Base-by-base conservation (phyloP, 2,888 invertebrate genomes). In the Himalopsyche tibetana region DNA sequence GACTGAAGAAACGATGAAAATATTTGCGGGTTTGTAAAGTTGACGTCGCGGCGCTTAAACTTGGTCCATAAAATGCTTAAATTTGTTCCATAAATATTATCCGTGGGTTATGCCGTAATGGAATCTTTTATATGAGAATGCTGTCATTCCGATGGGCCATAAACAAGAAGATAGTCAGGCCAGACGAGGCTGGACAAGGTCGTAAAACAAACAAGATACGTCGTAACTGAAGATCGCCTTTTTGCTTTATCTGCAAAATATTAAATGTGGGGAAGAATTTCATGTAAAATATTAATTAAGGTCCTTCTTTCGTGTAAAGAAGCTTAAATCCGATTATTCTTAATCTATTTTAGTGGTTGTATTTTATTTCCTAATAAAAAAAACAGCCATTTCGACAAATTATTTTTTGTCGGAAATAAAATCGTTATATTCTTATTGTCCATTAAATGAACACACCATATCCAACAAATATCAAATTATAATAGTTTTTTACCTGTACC, bases 11-110 rank as follows among this genome's bases (percentile, higher is more conserved):
- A 69, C 36, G 69, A 69, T 56, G 63, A 63, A 63, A 63, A 63
- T 74, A 74, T 74, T 36, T 74, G 74, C 74, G 36, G 74, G 38
- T 74, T 74, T 74, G 74, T 74, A 74, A 12, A 74, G 38, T 74
- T 74, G 74, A 74, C 74, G 74, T 74, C 74, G 74, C 74, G 74
- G 36, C 74, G 74, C 74, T 36, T 51, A 74, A 38, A 74, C 12
- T 74, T 74, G 36, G 38, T 38, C 38, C 74, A 74, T 74, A 74
- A 74, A 74, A 74, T 74, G 74, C 74, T 74, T 74, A 74, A 74
- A 74, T 74, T 74, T 74, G 28, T 74, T 74, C 74, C 74, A 74
- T 74, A 74, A 74, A 74, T 74, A 74, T 74, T 74, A 74, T 74
- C 74, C 74, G 38, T 74, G 74, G 74, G 74, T 74, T 74, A 74